Evolutionary conservation across 2,797 vertebrate genomes (phyloP).

Genomic region (Sciurus vulgaris): DNA sequence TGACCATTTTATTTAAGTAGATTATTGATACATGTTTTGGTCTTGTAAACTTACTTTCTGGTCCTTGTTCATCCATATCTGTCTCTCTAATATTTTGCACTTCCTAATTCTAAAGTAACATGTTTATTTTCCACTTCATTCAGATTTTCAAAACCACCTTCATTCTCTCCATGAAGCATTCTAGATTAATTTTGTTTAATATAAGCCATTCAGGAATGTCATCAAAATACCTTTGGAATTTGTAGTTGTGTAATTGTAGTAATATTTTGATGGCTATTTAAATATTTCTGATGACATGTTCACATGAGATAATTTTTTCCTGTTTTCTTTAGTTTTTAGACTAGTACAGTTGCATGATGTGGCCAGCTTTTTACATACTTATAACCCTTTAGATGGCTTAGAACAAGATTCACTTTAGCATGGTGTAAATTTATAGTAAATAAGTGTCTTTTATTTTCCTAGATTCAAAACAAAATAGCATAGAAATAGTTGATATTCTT

Average conservation of each 20-base stretch:
- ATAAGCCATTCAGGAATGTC: not conserved
- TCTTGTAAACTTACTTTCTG: not conserved
- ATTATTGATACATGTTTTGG: not conserved
- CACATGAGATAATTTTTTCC: not conserved
- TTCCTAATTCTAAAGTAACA: conserved; percentile 6
- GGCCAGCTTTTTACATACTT: not conserved
- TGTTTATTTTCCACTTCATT: not conserved
- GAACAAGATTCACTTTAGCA: not conserved
- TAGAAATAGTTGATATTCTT: not conserved
- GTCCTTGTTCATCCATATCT: not conserved
- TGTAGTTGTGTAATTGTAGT: conserved; percentile 28
- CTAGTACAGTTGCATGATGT: not conserved
- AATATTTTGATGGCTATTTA: not conserved
- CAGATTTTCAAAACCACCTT: not conserved
- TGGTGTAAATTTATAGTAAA: not conserved
- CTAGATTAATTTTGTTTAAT: conserved; percentile 55
- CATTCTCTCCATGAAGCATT: not conserved
- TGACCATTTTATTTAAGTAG: not conserved
- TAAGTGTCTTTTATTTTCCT: not conserved
- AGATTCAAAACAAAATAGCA: not conserved
- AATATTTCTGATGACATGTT: conserved; percentile 23
- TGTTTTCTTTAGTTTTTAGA: conserved; percentile 35
- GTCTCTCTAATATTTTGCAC: conserved; percentile 1
- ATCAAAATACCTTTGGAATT: not conserved
- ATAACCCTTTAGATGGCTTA: not conserved